phyloP scores from a whole-genome alignment of 2,113 vertebrate genomes.

The Syrmaticus mikado region DNA sequence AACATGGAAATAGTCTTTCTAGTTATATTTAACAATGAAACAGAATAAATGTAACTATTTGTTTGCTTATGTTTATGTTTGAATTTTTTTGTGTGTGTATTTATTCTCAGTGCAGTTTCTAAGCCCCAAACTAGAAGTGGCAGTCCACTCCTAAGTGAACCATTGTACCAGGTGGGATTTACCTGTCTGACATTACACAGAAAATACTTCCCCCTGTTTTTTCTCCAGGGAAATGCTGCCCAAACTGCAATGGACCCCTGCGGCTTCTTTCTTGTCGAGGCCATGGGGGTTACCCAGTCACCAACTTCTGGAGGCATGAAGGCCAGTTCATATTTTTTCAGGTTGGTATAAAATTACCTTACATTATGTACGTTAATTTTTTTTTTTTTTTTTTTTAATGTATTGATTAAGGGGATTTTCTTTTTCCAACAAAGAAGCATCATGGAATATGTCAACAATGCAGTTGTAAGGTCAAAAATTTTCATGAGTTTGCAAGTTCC shows the following conservation, averaged over 20 bases:
- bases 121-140: neutral
- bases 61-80: neutral
- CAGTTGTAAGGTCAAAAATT: neutral
- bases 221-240: slow-evolving; percentile 79
- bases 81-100: neutral
- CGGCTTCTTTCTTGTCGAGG: slow-evolving; percentile 81
- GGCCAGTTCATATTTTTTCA: slow-evolving; percentile 86
- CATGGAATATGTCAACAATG: neutral
- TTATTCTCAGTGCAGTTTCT: neutral
- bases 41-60: neutral
- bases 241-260: slow-evolving; percentile 80
- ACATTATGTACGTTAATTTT: neutral
- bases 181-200: fast-evolving
- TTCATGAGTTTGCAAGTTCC: neutral
- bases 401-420: neutral
- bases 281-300: slow-evolving; percentile 85
- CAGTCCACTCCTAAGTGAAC: neutral
- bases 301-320: slow-evolving; percentile 88
- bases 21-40: neutral
- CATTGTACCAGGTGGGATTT: neutral
- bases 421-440: neutral
- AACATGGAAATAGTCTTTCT: neutral
- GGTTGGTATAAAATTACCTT: slow-evolving; percentile 62
- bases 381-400: neutral
- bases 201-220: neutral